Conservation (phyloP, 2,797 vertebrate genomes). For the Thripadectes ignobilis region DNA sequence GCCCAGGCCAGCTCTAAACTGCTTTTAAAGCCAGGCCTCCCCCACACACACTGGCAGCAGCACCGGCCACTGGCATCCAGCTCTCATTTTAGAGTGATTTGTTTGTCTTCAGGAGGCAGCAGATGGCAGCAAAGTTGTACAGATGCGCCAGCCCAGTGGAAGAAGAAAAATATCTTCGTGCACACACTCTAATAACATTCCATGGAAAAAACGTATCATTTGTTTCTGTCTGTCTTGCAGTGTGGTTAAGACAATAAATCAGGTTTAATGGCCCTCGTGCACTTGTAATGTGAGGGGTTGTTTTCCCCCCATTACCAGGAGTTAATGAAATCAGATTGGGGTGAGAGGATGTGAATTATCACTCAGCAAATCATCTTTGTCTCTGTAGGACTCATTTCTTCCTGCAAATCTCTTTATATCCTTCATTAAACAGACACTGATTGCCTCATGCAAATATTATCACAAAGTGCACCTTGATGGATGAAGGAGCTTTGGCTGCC, state of each 20-base stretch:
- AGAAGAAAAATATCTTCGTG: slow-evolving; percentile 38
- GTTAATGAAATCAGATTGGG: neutral
- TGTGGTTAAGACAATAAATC: slow-evolving; percentile 43
- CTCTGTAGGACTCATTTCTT: neutral
- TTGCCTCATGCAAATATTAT: neutral
- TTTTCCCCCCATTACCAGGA: neutral
- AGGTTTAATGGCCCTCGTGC: neutral
- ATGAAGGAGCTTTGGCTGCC: neutral
- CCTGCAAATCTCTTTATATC: neutral
- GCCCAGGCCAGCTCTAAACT: slow-evolving; percentile 19
- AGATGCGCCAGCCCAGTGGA: slow-evolving; percentile 28
- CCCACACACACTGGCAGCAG: neutral
- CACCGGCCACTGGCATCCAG: slow-evolving; percentile 13
- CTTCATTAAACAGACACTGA: neutral
- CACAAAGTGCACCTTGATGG: neutral
- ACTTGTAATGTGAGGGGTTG: neutral
- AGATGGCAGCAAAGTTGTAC: slow-evolving; percentile 77
- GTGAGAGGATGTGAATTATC: neutral
- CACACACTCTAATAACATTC: slow-evolving; percentile 38
- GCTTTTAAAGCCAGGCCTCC: neutral
- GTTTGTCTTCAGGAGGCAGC: slow-evolving; percentile 64
- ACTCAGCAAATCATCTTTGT: neutral
- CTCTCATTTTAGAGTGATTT: slow-evolving; percentile 36
- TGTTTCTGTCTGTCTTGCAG: slow-evolving; percentile 56
- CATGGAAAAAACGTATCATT: slow-evolving; percentile 45